Evolutionary conservation across 1,140 invertebrate genomes (phyloP), one percentile per base, ranked within the genome.

Genomic region (Cotesia glomerata): DNA sequence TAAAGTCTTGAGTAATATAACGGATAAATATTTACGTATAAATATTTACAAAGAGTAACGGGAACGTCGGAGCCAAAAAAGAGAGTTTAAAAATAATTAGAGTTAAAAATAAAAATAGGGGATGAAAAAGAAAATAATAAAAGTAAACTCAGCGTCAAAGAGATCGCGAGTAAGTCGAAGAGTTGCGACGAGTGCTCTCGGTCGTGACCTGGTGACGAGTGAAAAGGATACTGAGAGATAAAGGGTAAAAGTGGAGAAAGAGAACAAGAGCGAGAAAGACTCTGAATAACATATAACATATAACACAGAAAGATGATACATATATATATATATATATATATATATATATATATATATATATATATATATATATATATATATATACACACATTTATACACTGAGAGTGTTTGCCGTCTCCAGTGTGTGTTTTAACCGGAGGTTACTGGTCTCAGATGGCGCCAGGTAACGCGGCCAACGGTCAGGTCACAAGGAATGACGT

Each of bases 401-500:
- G 52, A 54, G 52, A 54, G 45, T 11, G 45, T 51, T 13, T 54
- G 52, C 52, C 13, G 26, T 26, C 26, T 5, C 18, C 16, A 58
- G 56, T 58, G 56, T 58, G 14, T 2, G 16, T 64, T 35, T 9
- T 64, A 18, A 36, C 59, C 59, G 59, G 32, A 34, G 26, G 18
- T 58, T 49, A 8, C 35, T 34, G 13, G 62, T 11, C n/a, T 34
- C 34, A 67, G 65, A 67, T 49, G 80, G 78, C 80, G 81, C 77
- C 72, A 78, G 76, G 39, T 45, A 45, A 45, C 39, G 11, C 11
- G 26, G 26, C 68, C 75, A 72, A 73, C 79, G 77, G 75, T 73
- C 76, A 78, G 82, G 77, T 84, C 77, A 45, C 39, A 81, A 72
- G 79, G 76, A 73, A 84, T 86, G 85, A 87, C 85, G 85, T 87